A percentile compares a stretch with the other conserved stretches of the same genome.
Conservation (phyloP, 2,888 invertebrate genomes). For the Drosophila buzzatii region DNA sequence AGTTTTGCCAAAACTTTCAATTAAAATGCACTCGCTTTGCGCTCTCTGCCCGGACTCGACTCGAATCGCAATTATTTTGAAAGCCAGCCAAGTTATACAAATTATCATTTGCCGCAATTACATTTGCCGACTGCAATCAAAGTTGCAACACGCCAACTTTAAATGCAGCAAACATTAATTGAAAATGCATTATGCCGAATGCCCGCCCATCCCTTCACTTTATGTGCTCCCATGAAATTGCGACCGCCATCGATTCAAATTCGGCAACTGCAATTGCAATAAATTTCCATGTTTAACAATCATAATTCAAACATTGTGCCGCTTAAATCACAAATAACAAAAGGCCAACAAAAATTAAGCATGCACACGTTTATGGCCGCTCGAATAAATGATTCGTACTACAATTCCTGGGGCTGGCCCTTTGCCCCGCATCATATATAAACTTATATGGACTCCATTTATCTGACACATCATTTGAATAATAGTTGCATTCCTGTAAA, state of each 20-base stretch:
- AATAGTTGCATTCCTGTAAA: neutral
- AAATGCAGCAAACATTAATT: constrained; percentile 25
- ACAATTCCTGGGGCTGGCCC: neutral
- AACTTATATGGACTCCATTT: neutral
- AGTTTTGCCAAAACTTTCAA: constrained; percentile 41
- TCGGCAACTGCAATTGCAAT: constrained; percentile 48
- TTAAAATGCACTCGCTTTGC: constrained; percentile 57
- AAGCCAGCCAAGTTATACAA: constrained; percentile 37
- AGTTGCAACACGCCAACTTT: constrained; percentile 22
- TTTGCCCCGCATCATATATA: neutral
- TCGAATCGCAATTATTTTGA: constrained; percentile 11
- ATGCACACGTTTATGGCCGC: constrained; percentile 51
- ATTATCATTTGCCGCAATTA: constrained; percentile 36
- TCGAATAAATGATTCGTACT: constrained; percentile 43
- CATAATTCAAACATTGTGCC: constrained; percentile 72
- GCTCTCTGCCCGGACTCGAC: neutral
- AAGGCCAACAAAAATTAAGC: constrained; percentile 40
- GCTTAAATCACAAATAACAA: constrained; percentile 70
- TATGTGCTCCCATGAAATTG: neutral
- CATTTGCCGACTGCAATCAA: constrained; percentile 14
- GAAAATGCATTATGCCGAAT: constrained; percentile 18
- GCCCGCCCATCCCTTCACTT: too few species aligned
- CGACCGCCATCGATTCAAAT: constrained; percentile 31
- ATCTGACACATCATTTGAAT: neutral
- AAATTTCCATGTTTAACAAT: constrained; percentile 75